Conservation (phyloP, 2,113 vertebrate genomes). For the Oreochromis spilurus region DNA sequence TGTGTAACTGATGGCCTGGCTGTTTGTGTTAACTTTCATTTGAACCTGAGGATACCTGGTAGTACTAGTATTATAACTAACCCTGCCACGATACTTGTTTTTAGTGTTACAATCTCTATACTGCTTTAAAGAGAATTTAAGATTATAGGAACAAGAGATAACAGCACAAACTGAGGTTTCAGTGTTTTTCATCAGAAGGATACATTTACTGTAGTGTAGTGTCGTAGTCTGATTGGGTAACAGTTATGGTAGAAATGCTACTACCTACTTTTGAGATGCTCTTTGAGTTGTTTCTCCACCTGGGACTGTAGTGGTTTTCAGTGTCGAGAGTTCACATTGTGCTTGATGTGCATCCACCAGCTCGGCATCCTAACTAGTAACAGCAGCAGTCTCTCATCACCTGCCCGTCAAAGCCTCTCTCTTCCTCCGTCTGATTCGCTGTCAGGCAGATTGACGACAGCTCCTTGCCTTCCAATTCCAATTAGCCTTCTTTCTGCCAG, state of each 20-base stretch:
- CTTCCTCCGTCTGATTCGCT: not conserved
- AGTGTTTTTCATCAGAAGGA: not conserved
- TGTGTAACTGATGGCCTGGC: not conserved
- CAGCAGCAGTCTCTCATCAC: slow-evolving; percentile 25
- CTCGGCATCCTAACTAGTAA: not conserved
- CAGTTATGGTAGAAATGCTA: not conserved
- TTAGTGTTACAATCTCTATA: not conserved
- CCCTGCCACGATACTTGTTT: not conserved
- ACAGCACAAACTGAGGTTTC: not conserved
- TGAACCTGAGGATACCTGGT: not conserved
- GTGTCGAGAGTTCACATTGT: slow-evolving; percentile 22
- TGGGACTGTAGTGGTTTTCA: not conserved
- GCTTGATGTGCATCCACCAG: not conserved
- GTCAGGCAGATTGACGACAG: slow-evolving; percentile 15
- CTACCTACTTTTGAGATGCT: not conserved
- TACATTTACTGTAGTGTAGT: not conserved
- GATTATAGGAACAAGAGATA: not conserved
- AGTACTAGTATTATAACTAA: not conserved
- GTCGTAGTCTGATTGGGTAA: not conserved
- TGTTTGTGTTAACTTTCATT: not conserved
- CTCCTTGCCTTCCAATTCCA: slow-evolving; percentile 37
- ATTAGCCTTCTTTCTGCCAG: slow-evolving; percentile 44
- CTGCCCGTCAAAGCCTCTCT: slow-evolving; percentile 17
- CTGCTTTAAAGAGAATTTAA: not conserved
- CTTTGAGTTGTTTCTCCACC: not conserved